A percentile compares a stretch with the other conserved stretches of the same genome.
Conservation (phyloP, 2,888 invertebrate genomes). For the Agonopterix alstromeriana region DNA sequence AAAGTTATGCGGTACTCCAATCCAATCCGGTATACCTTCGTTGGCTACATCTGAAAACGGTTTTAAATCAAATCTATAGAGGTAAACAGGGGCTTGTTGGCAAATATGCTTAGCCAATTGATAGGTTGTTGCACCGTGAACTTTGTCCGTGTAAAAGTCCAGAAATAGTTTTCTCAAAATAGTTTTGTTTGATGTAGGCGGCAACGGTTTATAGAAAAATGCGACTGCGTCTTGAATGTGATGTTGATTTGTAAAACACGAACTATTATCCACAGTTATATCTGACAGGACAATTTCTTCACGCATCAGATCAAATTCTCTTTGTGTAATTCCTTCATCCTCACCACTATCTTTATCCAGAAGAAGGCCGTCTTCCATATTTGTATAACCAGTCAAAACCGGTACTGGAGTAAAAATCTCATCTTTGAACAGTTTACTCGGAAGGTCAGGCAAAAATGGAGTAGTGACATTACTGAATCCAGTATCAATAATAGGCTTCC, state of each 20-base stretch:
- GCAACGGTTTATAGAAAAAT: slow-evolving; percentile 85
- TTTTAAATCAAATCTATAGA: slow-evolving; percentile 86
- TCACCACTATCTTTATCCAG: slow-evolving; percentile 73
- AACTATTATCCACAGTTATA: slow-evolving; percentile 74
- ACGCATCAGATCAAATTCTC: slow-evolving; percentile 79
- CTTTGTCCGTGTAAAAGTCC: slow-evolving; percentile 85
- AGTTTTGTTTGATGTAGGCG: slow-evolving; percentile 78
- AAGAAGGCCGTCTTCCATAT: slow-evolving; percentile 88
- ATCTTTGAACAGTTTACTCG: slow-evolving; percentile 77
- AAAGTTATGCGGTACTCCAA: slow-evolving; percentile 87
- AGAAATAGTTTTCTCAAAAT: slow-evolving; percentile 80
- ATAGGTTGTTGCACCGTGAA: slow-evolving; percentile 83
- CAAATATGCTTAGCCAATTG: slow-evolving; percentile 81
- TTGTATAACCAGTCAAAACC: slow-evolving; percentile 85
- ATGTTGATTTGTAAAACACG: slow-evolving; percentile 79
- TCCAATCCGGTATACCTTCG: slow-evolving; percentile 84
- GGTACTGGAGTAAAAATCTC: slow-evolving; percentile 82
- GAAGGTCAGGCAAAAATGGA: slow-evolving; percentile 82
- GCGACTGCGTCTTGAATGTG: slow-evolving; percentile 83
- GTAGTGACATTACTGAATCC: slow-evolving; percentile 80
- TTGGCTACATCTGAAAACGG: slow-evolving; percentile 80
- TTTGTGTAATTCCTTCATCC: slow-evolving; percentile 73
- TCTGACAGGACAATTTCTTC: slow-evolving; percentile 79
- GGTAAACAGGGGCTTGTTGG: slow-evolving; percentile 77
- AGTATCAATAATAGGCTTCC: slow-evolving; percentile 88